A percentile compares a stretch with the other conserved stretches of the same genome.
Evolutionary conservation across 2,113 vertebrate genomes (phyloP).

Genomic region (Pachycephala philippinensis): DNA sequence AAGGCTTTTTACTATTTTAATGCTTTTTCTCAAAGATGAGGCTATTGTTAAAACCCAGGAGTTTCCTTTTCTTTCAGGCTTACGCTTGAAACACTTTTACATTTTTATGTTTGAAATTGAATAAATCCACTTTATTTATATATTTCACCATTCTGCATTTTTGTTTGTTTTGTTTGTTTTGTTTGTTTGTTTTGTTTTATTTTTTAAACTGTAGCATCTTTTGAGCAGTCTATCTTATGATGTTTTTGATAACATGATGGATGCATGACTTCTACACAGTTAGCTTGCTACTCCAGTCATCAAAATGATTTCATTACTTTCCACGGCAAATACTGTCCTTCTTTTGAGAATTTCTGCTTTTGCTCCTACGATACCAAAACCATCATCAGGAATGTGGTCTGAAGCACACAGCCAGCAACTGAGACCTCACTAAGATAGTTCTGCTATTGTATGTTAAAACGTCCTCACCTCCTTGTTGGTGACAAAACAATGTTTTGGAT

Average conservation of each 20-base stretch:
- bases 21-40: neutral
- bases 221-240: neutral
- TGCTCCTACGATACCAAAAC: neutral
- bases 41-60: neutral
- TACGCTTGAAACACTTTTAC: neutral
- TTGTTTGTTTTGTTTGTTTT: neutral
- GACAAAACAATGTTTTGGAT: neutral
- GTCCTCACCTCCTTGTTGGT: fast-evolving
- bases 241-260: neutral
- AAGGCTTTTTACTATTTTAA: neutral
- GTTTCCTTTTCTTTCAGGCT: neutral
- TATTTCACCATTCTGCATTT: neutral
- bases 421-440: neutral
- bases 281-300: neutral
- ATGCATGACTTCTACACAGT: neutral
- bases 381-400: neutral
- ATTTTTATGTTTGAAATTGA: neutral
- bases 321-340: neutral
- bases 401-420: neutral
- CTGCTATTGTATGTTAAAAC: neutral
- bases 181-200: neutral
- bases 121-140: neutral
- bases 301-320: neutral
- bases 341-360: neutral
- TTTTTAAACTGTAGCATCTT: neutral